A percentile compares a stretch with the other conserved stretches of the same genome.
Conservation (phyloP, 2,113 vertebrate species). For the Corynorhinus townsendii region DNA sequence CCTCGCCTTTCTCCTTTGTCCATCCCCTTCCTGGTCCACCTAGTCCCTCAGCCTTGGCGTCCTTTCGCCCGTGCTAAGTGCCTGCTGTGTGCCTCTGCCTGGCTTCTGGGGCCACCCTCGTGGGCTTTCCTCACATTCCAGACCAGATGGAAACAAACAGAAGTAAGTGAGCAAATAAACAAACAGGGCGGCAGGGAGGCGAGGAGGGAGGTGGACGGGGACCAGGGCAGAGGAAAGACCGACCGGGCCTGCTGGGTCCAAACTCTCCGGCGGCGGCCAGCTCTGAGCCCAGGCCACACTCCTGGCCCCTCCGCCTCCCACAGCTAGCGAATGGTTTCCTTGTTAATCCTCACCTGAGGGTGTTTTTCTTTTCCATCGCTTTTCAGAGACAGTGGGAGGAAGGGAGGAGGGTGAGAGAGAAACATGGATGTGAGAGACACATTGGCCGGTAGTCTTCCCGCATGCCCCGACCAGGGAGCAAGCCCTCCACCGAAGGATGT, state of each 20-base stretch:
- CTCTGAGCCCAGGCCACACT: neutral
- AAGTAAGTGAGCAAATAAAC: neutral
- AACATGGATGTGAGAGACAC: too few species aligned
- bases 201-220: neutral
- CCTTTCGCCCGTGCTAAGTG: neutral
- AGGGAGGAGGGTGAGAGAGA: too few species aligned
- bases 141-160: neutral
- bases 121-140: neutral
- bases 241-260: neutral
- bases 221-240: neutral
- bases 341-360: too few species aligned
- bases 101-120: neutral
- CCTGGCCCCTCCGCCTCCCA: neutral
- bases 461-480: too few species aligned
- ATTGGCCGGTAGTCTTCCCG: too few species aligned
- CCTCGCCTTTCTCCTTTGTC: neutral
- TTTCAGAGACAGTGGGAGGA: too few species aligned
- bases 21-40: neutral
- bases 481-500: too few species aligned
- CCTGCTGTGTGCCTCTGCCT: neutral
- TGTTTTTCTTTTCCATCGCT: too few species aligned
- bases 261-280: neutral
- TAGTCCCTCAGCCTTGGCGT: neutral
- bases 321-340: slow-evolving; percentile 37
- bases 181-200: neutral